A percentile compares a stretch with the other conserved stretches of the same genome.
These are phyloP conservation scores for Urophycis tenuis DNA, from an alignment of 2,797 vertebrate species.

Conservation along the genomic window DNA sequence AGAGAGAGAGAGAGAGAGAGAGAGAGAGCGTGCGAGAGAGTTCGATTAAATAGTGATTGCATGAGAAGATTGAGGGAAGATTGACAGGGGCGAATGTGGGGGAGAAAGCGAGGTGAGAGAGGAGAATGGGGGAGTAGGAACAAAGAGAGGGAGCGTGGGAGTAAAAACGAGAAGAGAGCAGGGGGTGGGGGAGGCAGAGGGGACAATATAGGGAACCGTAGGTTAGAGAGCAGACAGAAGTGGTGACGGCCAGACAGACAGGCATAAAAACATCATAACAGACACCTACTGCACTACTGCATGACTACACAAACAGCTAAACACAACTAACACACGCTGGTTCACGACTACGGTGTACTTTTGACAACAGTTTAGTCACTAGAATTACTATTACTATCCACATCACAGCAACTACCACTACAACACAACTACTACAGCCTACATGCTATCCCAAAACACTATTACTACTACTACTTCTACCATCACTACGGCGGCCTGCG, in stretches of 20 bases:
- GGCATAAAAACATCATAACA: neutral
- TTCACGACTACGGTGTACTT: slow-evolving; percentile 23
- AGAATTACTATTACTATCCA: slow-evolving; percentile 55
- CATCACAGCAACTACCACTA: slow-evolving; percentile 30
- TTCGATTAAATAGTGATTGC: too few relatives aligned
- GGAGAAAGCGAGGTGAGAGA: neutral
- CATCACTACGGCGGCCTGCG: neutral
- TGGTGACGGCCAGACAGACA: slow-evolving; percentile 15
- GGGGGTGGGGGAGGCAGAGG: slow-evolving; percentile 10
- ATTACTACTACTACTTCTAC: neutral
- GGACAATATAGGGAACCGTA: slow-evolving; percentile 33
- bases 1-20: neutral
- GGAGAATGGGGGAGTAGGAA: slow-evolving; percentile 2
- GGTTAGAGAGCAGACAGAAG: slow-evolving; percentile 44
- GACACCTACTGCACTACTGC: neutral
- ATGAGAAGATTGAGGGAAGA: neutral
- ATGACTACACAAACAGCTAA: neutral
- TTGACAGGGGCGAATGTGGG: neutral
- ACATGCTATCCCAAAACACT: neutral
- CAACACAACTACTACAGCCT: slow-evolving; percentile 14
- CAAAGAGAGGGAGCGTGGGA: slow-evolving; percentile 21
- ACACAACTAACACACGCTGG: neutral
- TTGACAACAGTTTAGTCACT: slow-evolving; percentile 15
- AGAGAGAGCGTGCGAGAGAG: slow-evolving; percentile 10
- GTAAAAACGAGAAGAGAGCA: slow-evolving; percentile 40